These are phyloP conservation scores for Erpobdella octoculata DNA, from an alignment of 2,888 invertebrate species.

Conservation along the genomic window DNA sequence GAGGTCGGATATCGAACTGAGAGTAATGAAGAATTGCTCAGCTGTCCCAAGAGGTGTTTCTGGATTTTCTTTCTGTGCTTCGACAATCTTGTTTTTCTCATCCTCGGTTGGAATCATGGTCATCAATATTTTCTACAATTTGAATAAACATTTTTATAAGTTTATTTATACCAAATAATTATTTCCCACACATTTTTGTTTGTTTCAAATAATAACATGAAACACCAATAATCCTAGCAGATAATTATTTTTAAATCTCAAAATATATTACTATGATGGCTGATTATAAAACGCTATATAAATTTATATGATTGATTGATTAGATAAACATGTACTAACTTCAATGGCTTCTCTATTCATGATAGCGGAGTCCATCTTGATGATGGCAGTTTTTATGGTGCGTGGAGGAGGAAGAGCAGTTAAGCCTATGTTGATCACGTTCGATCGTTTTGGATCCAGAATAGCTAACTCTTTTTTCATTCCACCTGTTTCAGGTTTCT, in stretches of 20 bases:
- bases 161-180: no score
- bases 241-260: not conserved
- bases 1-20: slow-evolving; percentile 89
- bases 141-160: not conserved
- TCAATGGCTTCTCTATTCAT: slow-evolving; percentile 96
- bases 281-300: not conserved
- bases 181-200: no score
- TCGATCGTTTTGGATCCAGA: slow-evolving; percentile 89
- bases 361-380: slow-evolving; percentile 98
- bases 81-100: slow-evolving; percentile 87
- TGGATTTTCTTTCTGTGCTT: slow-evolving; percentile 84
- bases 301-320: no score
- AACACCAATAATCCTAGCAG: not conserved
- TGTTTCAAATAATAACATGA: not conserved
- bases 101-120: slow-evolving; percentile 92
- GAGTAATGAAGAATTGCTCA: slow-evolving; percentile 91
- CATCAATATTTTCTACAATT: slow-evolving; percentile 73
- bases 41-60: slow-evolving; percentile 75
- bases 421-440: slow-evolving; percentile 98
- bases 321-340: no score
- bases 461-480: slow-evolving; percentile 86
- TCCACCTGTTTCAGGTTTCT: slow-evolving; percentile 42
- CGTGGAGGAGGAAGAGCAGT: slow-evolving; percentile 94
- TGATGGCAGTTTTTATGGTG: slow-evolving; percentile 87
- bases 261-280: not conserved